These are phyloP conservation scores for Cerceris rybyensis DNA, from an alignment of 2,888 invertebrate genomes.

Conservation along the genomic window DNA sequence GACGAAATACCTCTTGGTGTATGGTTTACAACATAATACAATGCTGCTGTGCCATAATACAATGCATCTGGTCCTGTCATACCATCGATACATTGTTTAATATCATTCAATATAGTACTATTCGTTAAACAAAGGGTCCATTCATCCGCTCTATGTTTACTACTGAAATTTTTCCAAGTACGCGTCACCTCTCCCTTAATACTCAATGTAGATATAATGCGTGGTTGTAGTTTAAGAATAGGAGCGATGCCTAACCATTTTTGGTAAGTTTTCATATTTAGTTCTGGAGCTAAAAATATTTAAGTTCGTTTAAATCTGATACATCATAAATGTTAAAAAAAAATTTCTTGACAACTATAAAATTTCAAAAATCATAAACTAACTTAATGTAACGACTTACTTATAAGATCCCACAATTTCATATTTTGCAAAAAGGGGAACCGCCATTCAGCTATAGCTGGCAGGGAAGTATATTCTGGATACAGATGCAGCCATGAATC, in stretches of 20 bases:
- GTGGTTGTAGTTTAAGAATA: constrained; percentile 79
- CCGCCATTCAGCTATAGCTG: constrained; percentile 82
- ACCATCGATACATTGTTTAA: constrained; percentile 71
- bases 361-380: constrained; percentile 19
- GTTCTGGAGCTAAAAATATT: constrained; percentile 77
- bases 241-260: constrained; percentile 82
- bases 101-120: constrained; percentile 67
- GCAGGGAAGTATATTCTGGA: constrained; percentile 81
- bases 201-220: constrained; percentile 82
- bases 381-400: constrained; percentile 55
- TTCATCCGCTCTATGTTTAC: constrained; percentile 27
- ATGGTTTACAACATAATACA: constrained; percentile 80
- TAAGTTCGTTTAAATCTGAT: background rate
- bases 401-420: constrained; percentile 82
- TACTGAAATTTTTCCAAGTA: constrained; percentile 61
- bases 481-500: constrained; percentile 82
- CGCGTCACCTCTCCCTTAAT: constrained; percentile 81
- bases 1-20: constrained; percentile 75
- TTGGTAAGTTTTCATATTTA: constrained; percentile 82
- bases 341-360: background rate
- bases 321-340: constrained; percentile 5
- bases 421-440: constrained; percentile 81
- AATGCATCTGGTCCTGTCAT: constrained; percentile 68
- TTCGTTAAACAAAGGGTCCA: constrained; percentile 71
- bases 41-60: constrained; percentile 75